These are phyloP conservation scores for Stenoptilia bipunctidactyla DNA, from an alignment of 2,888 invertebrate genomes.

Conservation along the genomic window DNA sequence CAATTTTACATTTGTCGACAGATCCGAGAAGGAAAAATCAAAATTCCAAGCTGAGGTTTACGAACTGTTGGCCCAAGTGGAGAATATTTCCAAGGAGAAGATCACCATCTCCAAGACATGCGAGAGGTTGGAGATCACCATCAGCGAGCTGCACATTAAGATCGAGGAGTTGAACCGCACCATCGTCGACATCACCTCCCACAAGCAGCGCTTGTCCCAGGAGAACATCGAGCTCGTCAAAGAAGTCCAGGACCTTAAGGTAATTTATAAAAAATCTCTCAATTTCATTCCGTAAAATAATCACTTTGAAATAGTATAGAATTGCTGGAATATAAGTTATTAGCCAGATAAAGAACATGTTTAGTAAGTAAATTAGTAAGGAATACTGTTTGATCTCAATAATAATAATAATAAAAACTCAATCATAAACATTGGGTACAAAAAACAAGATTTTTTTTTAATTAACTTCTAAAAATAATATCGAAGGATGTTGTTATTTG, in stretches of 20 bases:
- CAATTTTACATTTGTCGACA: conserved; percentile 63
- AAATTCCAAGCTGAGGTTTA: conserved; percentile 99
- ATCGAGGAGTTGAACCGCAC: conserved; percentile 98
- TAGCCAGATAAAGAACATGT: no score
- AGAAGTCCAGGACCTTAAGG: conserved; percentile 97
- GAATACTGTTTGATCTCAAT: no score
- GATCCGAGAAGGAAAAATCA: conserved; percentile 98
- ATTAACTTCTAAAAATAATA: background rate
- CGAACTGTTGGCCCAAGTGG: conserved; percentile 96
- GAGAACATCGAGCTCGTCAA: conserved; percentile 94
- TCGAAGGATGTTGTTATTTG: no score
- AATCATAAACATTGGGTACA: no score
- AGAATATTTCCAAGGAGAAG: conserved; percentile 94
- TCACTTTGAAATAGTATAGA: no score
- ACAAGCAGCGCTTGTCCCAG: conserved; percentile 94
- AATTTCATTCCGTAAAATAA: background rate
- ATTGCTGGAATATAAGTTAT: no score
- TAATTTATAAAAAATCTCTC: conserved; percentile 19
- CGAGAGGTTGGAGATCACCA: conserved; percentile 91
- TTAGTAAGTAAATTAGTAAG: no score
- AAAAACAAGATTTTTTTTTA: background rate
- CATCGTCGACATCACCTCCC: conserved; percentile 96
- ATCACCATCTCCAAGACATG: conserved; percentile 82
- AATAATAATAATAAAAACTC: no score
- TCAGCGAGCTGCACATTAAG: conserved; percentile 94